Evolutionary conservation across 2,113 vertebrate species (phyloP), one percentile per base, ranked within the genome.

Genomic region (Pungitius pungitius): DNA sequence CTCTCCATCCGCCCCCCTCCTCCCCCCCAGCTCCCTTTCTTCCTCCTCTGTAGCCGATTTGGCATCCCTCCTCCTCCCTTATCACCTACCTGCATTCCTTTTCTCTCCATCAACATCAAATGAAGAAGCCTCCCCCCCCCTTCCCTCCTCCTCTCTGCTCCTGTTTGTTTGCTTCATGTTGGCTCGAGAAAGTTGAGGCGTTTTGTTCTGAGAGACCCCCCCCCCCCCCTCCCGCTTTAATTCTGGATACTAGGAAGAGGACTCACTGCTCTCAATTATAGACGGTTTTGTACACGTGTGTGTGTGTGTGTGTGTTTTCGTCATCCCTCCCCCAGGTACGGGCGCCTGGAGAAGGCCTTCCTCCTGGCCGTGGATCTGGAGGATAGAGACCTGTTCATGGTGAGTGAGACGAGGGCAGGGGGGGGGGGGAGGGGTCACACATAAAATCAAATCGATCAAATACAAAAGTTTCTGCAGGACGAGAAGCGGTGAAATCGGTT

Each of bases 301-400:
- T 76, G 35, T 79, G 42, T 45, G 61, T 56, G 54, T 30, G 18
- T 56, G 52, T 26, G 15, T 59, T 80, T 43, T 17, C 56, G n/a
- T n/a, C 5, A 26, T 47, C 8, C 26, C 56, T 14, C 2, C 85
- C 87, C 27, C 85, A 99, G 98, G 75, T 93, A 97, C 83, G 94
- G 96, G 85, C 94, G 96, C 72, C 97, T 98, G 74, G 97, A 99
- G 88, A 99, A 98, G 88, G 97, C 97, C 0, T 99, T 99, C 91
- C 95, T 99, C 60, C 94, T 99, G 3, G 97, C 98, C 43, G 89
- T 99, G 61, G 97, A 99, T 88, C 93, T 99, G 4, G 95, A 95
- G 65, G 95, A 93, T 59, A 95, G 92, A 80, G 97, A 99, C 91
- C 92, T 99, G 73, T 99, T 99, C 82, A 99, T 99, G 98, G 98